phyloP scores from a whole-genome alignment of 2,888 invertebrate genomes.

The Nomada lathburiana region DNA sequence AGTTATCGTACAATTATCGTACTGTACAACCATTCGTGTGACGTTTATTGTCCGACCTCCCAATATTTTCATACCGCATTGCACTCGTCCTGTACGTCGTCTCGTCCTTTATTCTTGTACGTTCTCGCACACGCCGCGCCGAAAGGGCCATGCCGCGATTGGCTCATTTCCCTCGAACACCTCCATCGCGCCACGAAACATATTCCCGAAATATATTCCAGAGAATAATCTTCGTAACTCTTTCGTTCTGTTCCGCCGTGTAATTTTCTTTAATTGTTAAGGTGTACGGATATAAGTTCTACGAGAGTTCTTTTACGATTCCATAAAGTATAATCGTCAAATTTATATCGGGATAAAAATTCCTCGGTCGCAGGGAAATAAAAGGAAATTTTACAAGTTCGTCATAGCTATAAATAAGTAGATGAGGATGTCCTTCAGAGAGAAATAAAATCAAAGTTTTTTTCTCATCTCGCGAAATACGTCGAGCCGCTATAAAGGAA shows the following conservation, averaged over 20 bases:
- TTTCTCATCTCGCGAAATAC: neutral
- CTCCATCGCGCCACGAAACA: conserved; percentile 5
- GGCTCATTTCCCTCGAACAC: conserved; percentile 18
- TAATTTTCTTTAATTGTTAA: neutral
- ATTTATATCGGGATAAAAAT: no score
- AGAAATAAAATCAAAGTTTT: neutral
- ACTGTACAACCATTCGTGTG: conserved; percentile 58
- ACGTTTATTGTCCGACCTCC: conserved; percentile 66
- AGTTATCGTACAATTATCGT: conserved; percentile 69
- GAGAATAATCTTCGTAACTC: neutral
- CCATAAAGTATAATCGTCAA: neutral
- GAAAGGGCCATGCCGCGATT: conserved; percentile 4
- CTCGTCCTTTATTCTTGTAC: conserved; percentile 35
- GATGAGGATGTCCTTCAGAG: neutral
- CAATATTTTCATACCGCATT: conserved; percentile 65
- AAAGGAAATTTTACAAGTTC: no score
- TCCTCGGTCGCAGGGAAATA: no score
- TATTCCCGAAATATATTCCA: neutral
- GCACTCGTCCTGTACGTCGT: conserved; percentile 34
- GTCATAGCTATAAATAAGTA: no score
- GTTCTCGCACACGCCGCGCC: conserved; percentile 12
- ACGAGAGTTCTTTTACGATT: neutral
- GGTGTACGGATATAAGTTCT: neutral
- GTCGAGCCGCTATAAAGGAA: neutral
- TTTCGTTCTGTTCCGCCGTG: neutral